Base-by-base conservation (phyloP, 2,797 vertebrate genomes). In the Champsocephalus gunnari region DNA sequence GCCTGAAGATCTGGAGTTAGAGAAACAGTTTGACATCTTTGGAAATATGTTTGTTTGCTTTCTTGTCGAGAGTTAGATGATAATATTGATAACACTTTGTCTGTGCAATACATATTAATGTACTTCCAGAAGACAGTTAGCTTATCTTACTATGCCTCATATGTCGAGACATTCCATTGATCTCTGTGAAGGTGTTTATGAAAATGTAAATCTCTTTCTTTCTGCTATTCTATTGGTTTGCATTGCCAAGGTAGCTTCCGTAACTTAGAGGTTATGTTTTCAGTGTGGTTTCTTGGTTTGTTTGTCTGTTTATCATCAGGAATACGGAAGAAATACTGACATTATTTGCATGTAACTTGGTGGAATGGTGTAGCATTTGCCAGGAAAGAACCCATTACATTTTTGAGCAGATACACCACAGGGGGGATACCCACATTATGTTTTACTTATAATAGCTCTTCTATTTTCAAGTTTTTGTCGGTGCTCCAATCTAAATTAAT, bases 381-480 rank as follows among this genome's bases (percentile, higher is more conserved):
- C 34, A 38, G 34, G 34, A 38, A 9, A 38, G 34, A 38, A 38
- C 34, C 34, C 34, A 38, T 38, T 38, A 7, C 34, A 38, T 38
- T 38, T 38, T 38, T 7, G 34, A 38, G 34, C 8, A 9, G 6
- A 38, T 38, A 9, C 34, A 38, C 1, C 6, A 7, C 34, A 38
- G 34, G 34, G 34, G 34, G 34, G 34, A 38, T 7, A 38, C 34
- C 1, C 34, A 38, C 7, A 38, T 38, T 38, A 38, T 38, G 6
- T 38, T 9, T 6, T 38, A 38, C 34, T 38, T 38, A 38, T 38
- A 9, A 38, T 1, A 38, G 6, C 34, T 8, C 7, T 38, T 38
- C 8, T 38, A 38, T 38, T 57, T 19, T 80, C 56, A 70, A 70
- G 50, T 64, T 60, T 80, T 62, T 49, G 17, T 54, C 14, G 0